A percentile compares a stretch with the other conserved stretches of the same genome.
phyloP scores from a whole-genome alignment of 2,113 vertebrate genomes.

The Centrocercus urophasianus region DNA sequence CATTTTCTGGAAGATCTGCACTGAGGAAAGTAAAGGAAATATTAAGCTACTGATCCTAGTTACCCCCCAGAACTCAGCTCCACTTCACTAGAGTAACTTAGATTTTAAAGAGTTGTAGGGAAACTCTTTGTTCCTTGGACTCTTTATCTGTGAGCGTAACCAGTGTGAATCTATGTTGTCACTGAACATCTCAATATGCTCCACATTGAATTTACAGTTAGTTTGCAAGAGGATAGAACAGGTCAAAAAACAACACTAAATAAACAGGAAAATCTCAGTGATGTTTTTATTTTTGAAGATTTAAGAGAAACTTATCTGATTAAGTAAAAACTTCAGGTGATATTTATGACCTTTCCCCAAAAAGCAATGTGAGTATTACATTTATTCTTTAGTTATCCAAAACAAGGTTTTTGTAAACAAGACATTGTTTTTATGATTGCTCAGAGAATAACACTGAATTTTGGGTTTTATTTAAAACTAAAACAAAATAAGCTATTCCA shows the following conservation, averaged over 20 bases:
- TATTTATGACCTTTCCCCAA: neutral
- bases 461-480: neutral
- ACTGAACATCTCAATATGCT: neutral
- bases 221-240: neutral
- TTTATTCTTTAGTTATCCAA: neutral
- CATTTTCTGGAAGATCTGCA: neutral
- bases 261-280: neutral
- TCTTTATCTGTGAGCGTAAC: neutral
- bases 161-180: neutral
- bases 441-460: neutral
- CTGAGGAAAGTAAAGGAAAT: neutral
- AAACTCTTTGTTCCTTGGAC: neutral
- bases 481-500: neutral
- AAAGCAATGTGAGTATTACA: neutral
- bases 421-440: neutral
- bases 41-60: neutral
- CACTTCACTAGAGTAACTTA: neutral
- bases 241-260: neutral
- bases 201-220: neutral
- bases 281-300: neutral
- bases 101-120: neutral
- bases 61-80: neutral
- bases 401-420: neutral
- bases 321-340: neutral
- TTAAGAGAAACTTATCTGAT: neutral